Base-by-base conservation (phyloP, 2,113 vertebrate genomes). In the Tapirus terrestris region DNA sequence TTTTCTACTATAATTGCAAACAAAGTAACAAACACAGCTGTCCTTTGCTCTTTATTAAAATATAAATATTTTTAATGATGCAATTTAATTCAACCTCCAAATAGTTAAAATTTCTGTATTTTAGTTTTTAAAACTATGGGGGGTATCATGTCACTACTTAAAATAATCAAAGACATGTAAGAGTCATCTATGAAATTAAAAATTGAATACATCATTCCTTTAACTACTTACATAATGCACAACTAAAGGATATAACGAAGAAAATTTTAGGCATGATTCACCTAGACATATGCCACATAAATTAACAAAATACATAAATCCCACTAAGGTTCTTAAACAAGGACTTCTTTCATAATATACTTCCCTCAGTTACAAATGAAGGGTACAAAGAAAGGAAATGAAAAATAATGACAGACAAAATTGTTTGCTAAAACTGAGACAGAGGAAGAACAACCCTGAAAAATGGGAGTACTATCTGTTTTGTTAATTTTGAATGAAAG, bases 401-500 rank as follows among this genome's bases (percentile, higher is more conserved):
- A 81, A 89, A 85, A 72, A 39, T 45, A 83, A 36, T 39, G 63
- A 36, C 48, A 93, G 58, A 86, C 29, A 56, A 77, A 87, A 56
- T 56, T 77, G 31, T 53, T 92, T 75, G 27, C 11, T 94, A 33
- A 75, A 63, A 58, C 6, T 48, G 68, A 20, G 4, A 73, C 11
- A 82, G 31, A 90, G 36, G 60, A 90, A 90, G n/a, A 92, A 79
- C 7, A 79, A 23, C 63, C 11, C 2, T 56, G 16, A 48, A 72
- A 84, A 96, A 84, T 45, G 48, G 18, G 25, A 89, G 56, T 58
- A 25, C 36, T 45, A 72, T 58, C 3, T 58, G 7, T n/a, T 83
- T 76, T 76, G 63, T 86, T 63, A 82, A 87, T 90, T 93, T 86
- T 93, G 60, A 95, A 63, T 53, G 14, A 60, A 80, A 53, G 20